Evolutionary conservation across 2,113 vertebrate species (phyloP).

Genomic region (Tetrao urogallus): DNA sequence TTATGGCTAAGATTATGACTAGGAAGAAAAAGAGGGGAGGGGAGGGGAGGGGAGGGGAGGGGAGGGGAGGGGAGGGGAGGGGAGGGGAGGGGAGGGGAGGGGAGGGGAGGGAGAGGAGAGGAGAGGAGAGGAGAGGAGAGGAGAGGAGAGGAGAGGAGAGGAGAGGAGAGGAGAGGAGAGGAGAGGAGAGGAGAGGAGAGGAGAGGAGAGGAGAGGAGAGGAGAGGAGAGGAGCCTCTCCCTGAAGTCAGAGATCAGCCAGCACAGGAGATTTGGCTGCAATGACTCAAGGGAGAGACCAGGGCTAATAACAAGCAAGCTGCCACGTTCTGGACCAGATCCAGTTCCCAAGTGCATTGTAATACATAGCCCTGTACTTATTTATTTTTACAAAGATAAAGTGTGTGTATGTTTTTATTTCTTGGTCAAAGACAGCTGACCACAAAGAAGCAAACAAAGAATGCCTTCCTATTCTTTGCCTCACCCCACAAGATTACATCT

Average conservation of each 20-base stretch:
- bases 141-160: neutral
- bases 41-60: too few species aligned
- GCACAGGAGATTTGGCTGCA: conserved; percentile 24
- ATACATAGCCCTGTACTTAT: neutral
- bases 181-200: too few species aligned
- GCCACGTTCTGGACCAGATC: conserved; percentile 17
- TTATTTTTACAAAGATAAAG: conserved; percentile 11
- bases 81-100: neutral
- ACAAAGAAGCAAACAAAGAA: neutral
- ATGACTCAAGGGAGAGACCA: neutral
- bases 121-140: neutral
- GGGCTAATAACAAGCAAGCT: neutral
- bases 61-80: neutral
- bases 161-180: neutral
- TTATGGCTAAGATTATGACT: neutral
- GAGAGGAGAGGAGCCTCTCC: neutral
- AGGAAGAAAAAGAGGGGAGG: neutral
- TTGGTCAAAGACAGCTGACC: neutral
- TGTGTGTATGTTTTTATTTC: neutral
- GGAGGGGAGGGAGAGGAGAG: neutral
- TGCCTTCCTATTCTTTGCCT: neutral
- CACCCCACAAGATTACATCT: neutral
- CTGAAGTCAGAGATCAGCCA: neutral
- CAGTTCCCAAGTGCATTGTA: neutral
- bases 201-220: neutral